Conservation (phyloP, 1,140 invertebrate species). For the Bradysia coprophila region DNA sequence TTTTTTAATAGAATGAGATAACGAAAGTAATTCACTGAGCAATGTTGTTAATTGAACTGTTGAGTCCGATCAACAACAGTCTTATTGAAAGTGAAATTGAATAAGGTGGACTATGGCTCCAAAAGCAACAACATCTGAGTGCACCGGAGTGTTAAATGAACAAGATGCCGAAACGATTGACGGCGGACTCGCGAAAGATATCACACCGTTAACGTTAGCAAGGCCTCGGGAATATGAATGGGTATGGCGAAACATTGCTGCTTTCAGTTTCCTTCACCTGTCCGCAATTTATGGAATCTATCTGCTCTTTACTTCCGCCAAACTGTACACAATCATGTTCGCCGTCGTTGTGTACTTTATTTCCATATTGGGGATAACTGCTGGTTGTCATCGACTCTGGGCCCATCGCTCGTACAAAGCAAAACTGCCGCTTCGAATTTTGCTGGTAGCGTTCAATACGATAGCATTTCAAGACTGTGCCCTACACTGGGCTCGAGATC, state of each 20-base stretch:
- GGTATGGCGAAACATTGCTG: slow-evolving; percentile 84
- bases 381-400: slow-evolving; percentile 69
- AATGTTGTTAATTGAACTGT: no score
- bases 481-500: slow-evolving; percentile 58
- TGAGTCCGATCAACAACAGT: no score
- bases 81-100: no score
- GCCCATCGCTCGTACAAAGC: slow-evolving; percentile 72
- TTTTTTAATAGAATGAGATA: no score
- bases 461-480: slow-evolving; percentile 53
- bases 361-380: slow-evolving; percentile 59
- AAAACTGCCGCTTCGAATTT: slow-evolving; percentile 42
- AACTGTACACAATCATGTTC: slow-evolving; percentile 46
- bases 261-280: slow-evolving; percentile 72
- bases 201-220: slow-evolving; percentile 22
- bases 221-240: slow-evolving; percentile 33
- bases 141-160: slow-evolving; percentile 40
- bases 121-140: slow-evolving; percentile 18
- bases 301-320: slow-evolving; percentile 57
- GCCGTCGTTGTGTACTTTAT: slow-evolving; percentile 47
- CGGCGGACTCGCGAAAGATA: slow-evolving; percentile 25
- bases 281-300: slow-evolving; percentile 72
- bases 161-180: slow-evolving; percentile 35
- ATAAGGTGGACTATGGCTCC: slow-evolving; percentile 21
- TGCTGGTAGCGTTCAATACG: slow-evolving; percentile 47
- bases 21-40: no score